A percentile compares a stretch with the other conserved stretches of the same genome.
phyloP scores from a whole-genome alignment of 2,113 vertebrate genomes.

The Sceloporus undulatus region DNA sequence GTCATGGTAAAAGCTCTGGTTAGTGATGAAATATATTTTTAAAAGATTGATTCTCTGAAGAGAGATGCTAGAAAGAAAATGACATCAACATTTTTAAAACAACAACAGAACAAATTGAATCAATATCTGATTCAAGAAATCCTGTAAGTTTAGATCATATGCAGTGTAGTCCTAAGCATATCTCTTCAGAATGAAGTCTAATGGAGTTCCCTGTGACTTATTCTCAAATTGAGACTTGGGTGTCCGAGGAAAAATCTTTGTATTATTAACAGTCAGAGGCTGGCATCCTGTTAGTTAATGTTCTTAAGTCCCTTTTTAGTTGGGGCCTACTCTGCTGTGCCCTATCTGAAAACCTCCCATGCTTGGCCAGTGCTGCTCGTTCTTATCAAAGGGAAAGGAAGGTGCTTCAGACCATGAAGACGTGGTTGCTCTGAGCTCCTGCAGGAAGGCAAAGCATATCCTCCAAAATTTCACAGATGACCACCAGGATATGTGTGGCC shows the following conservation, averaged over 20 bases:
- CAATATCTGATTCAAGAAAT: slow-evolving; percentile 22
- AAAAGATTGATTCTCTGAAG: neutral
- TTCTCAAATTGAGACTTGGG: neutral
- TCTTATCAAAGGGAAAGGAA: too few relatives aligned
- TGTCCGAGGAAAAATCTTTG: neutral
- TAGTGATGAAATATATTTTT: slow-evolving; percentile 1
- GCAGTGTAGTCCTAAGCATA: neutral
- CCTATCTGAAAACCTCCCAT: too few relatives aligned
- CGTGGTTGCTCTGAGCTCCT: too few relatives aligned
- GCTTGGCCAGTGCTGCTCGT: too few relatives aligned
- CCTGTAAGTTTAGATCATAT: neutral
- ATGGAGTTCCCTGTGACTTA: neutral
- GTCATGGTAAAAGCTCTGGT: slow-evolving; percentile 14
- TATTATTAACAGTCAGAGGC: too few relatives aligned
- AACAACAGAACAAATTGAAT: neutral
- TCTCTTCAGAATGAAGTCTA: neutral
- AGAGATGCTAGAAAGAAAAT: neutral
- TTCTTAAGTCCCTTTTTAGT: too few relatives aligned
- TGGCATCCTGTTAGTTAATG: too few relatives aligned
- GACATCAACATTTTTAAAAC: neutral
- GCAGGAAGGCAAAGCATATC: too few relatives aligned
- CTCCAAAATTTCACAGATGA: too few relatives aligned
- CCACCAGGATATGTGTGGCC: too few relatives aligned
- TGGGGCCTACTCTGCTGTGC: too few relatives aligned
- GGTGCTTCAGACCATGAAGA: too few relatives aligned